phyloP scores from a whole-genome alignment of 2,888 invertebrate species.

The Chrysolina americana region DNA sequence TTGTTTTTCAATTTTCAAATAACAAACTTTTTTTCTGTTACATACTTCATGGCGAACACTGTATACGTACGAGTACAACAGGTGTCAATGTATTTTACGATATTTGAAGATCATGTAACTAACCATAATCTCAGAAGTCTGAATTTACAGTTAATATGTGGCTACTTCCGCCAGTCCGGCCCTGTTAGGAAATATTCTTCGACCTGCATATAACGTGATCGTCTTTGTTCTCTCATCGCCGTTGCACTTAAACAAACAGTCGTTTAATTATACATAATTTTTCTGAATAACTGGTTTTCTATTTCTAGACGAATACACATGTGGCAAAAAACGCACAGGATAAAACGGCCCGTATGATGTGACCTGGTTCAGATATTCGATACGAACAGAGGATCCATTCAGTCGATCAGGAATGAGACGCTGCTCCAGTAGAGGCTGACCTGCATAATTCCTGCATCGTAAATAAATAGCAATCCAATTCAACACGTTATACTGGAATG shows the following conservation, averaged over 20 bases:
- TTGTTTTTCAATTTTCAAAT: too few relatives aligned
- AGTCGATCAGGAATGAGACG: slow-evolving; percentile 40
- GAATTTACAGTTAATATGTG: too few relatives aligned
- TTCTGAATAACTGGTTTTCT: slow-evolving; percentile 40
- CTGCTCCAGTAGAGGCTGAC: slow-evolving; percentile 40
- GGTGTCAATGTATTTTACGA: too few relatives aligned
- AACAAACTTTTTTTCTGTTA: too few relatives aligned
- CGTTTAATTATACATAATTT: slow-evolving; percentile 39
- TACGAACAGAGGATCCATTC: slow-evolving; percentile 45
- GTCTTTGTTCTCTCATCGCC: slow-evolving; percentile 40
- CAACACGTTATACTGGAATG: neutral
- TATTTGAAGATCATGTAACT: too few relatives aligned
- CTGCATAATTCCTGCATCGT: slow-evolving; percentile 47
- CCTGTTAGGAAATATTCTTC: neutral
- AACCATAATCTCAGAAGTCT: too few relatives aligned
- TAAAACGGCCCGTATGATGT: slow-evolving; percentile 41
- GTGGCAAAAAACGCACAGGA: slow-evolving; percentile 24
- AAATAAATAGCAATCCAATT: slow-evolving; percentile 32
- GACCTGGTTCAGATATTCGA: slow-evolving; percentile 49
- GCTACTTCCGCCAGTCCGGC: neutral
- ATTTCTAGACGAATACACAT: slow-evolving; percentile 34
- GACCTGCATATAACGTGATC: slow-evolving; percentile 29
- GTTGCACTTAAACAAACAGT: slow-evolving; percentile 33
- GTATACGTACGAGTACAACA: too few relatives aligned
- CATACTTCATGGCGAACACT: too few relatives aligned